These are phyloP conservation scores for Ctenoplectra terminalis DNA, from an alignment of 1,140 invertebrate genomes.

Conservation along the genomic window DNA sequence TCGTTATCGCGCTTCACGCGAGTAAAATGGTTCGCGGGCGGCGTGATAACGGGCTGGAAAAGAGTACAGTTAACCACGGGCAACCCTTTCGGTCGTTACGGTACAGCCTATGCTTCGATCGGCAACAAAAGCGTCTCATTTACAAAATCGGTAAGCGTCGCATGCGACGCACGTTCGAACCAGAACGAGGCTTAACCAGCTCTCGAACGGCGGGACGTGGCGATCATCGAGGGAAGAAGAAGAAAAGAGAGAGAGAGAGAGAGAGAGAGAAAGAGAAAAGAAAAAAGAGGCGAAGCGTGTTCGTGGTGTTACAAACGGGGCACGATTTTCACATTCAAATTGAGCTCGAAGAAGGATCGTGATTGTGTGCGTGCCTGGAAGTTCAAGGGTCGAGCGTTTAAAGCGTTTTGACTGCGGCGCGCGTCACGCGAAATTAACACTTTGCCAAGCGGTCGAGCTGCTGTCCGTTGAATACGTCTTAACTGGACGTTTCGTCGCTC, in stretches of 20 bases:
- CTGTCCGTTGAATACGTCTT: background rate
- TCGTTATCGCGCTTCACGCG: background rate
- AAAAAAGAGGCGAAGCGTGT: too few species aligned
- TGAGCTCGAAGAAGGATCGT: background rate
- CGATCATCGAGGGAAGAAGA: background rate
- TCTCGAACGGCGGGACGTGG: background rate
- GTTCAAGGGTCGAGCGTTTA: constrained; percentile 25
- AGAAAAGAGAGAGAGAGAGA: background rate
- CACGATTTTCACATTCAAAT: constrained; percentile 52
- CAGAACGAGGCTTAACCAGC: constrained; percentile 27
- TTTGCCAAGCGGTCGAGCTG: constrained; percentile 3
- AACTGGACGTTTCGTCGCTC: background rate
- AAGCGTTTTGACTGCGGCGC: background rate
- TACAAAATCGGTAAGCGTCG: constrained; percentile 41
- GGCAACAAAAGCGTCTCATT: constrained; percentile 46
- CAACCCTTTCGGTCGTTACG: constrained; percentile 27
- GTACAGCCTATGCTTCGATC: constrained; percentile 18
- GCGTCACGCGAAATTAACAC: constrained; percentile 23
- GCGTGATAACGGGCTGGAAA: constrained; percentile 35
- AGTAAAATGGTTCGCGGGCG: background rate
- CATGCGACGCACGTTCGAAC: constrained; percentile 49
- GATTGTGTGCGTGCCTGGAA: background rate
- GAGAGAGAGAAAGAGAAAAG: too few species aligned
- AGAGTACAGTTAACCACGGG: constrained; percentile 45
- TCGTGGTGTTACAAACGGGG: background rate